Conservation (phyloP, 1,140 invertebrate species). For the Zaprionus africanus region DNA sequence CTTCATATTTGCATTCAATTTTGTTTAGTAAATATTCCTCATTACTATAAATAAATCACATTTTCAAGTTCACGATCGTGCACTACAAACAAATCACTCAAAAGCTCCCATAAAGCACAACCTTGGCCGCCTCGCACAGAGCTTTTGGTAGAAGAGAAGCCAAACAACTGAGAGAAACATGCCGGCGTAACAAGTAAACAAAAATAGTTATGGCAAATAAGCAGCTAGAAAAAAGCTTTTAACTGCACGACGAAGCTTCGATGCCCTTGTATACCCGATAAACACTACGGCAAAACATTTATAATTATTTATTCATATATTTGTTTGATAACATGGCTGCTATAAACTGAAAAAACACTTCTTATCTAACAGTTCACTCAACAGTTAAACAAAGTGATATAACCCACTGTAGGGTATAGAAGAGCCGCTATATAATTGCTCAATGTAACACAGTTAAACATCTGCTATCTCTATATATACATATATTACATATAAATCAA, state of each 20-base stretch:
- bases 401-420: not conserved
- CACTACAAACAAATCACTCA: not conserved
- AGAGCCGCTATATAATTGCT: not conserved
- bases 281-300: not conserved
- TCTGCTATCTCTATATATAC: not conserved
- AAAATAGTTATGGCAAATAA: not conserved
- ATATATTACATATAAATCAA: not conserved
- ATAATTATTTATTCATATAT: not conserved
- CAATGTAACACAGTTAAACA: not conserved
- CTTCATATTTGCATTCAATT: not conserved
- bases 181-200: not conserved
- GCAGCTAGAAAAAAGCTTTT: not conserved
- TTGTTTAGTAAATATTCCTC: not conserved
- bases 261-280: not conserved
- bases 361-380: not conserved
- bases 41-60: not conserved
- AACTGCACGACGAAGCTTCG: not conserved
- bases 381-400: not conserved
- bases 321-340: no score
- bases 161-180: not conserved
- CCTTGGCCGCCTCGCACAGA: not conserved
- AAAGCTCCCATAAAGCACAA: not conserved
- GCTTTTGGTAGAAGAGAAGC: not conserved
- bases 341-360: no score
- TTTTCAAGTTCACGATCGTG: not conserved